Conservation (phyloP, 2,888 invertebrate genomes). For the Rhamphomyia laevipes region DNA sequence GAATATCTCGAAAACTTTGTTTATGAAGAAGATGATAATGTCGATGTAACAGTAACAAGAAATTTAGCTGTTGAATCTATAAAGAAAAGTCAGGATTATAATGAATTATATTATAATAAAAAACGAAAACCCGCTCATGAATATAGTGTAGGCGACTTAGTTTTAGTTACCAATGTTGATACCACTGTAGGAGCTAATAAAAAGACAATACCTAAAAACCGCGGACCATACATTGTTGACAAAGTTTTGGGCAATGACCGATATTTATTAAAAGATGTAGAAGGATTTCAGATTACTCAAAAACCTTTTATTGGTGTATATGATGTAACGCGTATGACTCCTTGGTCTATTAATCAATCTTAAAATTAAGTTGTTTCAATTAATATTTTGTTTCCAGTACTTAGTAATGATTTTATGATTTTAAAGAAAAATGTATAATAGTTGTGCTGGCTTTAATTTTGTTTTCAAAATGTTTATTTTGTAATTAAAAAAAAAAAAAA, state of each 20-base stretch:
- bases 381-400: too few species aligned
- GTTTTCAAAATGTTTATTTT: too few species aligned
- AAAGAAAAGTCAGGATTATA: constrained; percentile 3
- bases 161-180: constrained; percentile 19
- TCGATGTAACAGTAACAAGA: neutral
- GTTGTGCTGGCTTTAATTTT: too few species aligned
- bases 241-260: neutral
- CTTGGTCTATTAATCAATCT: too few species aligned
- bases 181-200: constrained; percentile 16
- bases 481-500: too few species aligned
- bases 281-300: neutral
- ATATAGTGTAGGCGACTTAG: constrained; percentile 14
- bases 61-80: neutral
- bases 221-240: too few species aligned
- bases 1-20: constrained; percentile 8
- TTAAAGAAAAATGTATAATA: too few species aligned
- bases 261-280: neutral
- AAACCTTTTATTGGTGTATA: neutral
- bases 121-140: neutral
- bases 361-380: too few species aligned
- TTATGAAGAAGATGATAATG: neutral
- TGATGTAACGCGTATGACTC: neutral
- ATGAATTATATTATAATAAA: neutral
- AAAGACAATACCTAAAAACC: constrained; percentile 18
- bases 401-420: too few species aligned